phyloP scores from a whole-genome alignment of 2,797 vertebrate species.

The Salarias fasciatus region DNA sequence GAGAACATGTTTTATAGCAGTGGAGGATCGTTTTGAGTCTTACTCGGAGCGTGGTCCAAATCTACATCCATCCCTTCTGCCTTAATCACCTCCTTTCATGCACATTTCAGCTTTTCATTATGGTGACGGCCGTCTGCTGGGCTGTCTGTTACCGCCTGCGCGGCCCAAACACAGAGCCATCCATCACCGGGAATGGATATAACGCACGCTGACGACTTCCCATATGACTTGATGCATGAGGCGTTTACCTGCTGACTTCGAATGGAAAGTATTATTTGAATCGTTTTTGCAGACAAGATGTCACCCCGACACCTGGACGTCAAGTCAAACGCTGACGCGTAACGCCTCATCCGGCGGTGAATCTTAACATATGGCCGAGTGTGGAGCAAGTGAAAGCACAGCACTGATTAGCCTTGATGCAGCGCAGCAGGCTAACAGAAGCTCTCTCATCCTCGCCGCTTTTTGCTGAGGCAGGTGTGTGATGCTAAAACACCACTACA shows the following conservation, averaged over 20 bases:
- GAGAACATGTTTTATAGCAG: background rate
- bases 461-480: slow-evolving; percentile 61
- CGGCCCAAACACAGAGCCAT: slow-evolving; percentile 29
- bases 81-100: slow-evolving; percentile 12
- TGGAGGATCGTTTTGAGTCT: slow-evolving; percentile 1
- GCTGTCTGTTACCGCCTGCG: background rate
- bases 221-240: slow-evolving; percentile 43
- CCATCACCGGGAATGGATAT: slow-evolving; percentile 27
- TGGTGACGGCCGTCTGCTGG: slow-evolving; percentile 35
- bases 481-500: slow-evolving; percentile 49
- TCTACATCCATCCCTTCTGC: slow-evolving; percentile 6
- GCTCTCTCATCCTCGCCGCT: slow-evolving; percentile 12
- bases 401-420: slow-evolving; percentile 52
- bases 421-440: slow-evolving; percentile 41
- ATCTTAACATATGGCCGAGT: slow-evolving; percentile 17
- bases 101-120: slow-evolving; percentile 28
- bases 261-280: slow-evolving; percentile 30
- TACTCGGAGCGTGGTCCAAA: background rate
- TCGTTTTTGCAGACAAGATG: slow-evolving; percentile 21
- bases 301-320: slow-evolving; percentile 15
- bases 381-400: slow-evolving; percentile 5
- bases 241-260: slow-evolving; percentile 38
- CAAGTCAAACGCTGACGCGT: slow-evolving; percentile 21
- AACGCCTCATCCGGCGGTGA: slow-evolving; percentile 32
- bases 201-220: slow-evolving; percentile 19